Conservation (phyloP, 2,888 invertebrate species). For the Xestia c-nigrum region DNA sequence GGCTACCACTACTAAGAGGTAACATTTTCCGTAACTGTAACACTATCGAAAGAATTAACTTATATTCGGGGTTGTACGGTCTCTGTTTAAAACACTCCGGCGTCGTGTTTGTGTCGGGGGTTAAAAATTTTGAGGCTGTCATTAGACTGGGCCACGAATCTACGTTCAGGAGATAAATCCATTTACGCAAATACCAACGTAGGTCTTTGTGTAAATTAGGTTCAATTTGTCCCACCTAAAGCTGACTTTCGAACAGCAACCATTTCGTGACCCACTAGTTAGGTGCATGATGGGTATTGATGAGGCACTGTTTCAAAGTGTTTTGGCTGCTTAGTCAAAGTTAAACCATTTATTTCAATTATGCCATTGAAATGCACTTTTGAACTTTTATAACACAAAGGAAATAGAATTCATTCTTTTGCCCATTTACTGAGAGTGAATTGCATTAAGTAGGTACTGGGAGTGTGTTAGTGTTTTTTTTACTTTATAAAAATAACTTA, state of each 20-base stretch:
- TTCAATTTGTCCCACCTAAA: background rate
- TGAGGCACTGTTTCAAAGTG: no score
- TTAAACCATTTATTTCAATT: background rate
- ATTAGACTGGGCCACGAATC: no score
- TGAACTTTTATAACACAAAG: no score
- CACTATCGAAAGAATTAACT: no score
- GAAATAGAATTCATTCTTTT: background rate
- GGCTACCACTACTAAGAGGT: no score
- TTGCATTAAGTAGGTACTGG: background rate
- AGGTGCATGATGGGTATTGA: background rate
- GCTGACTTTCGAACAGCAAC: no score
- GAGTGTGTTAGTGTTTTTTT: background rate
- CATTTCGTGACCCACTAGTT: background rate
- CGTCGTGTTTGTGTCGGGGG: no score
- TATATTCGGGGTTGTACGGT: no score
- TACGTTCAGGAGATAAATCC: no score
- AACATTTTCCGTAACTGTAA: no score
- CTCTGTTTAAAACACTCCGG: no score
- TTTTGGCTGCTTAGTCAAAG: background rate
- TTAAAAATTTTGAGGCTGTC: no score
- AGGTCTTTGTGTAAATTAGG: background rate
- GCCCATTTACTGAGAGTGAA: background rate
- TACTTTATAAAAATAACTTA: background rate
- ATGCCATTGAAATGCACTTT: background rate
- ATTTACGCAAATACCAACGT: background rate